Evolutionary conservation across 1,140 invertebrate species (phyloP).

Genomic region (Steinernema khuongi): DNA sequence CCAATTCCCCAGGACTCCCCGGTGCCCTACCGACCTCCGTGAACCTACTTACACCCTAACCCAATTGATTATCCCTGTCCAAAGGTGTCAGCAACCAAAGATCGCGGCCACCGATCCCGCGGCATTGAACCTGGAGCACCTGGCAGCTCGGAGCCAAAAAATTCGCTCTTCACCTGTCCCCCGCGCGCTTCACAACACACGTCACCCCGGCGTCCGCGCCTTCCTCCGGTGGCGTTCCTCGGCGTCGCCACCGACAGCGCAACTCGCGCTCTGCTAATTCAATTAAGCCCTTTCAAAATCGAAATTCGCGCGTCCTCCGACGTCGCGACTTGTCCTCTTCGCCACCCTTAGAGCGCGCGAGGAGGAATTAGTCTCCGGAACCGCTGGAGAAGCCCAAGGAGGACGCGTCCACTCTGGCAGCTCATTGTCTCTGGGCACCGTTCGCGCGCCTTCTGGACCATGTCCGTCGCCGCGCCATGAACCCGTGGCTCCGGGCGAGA

Average conservation of each 20-base stretch:
- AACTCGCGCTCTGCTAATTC: background rate
- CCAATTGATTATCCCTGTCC: too few species aligned
- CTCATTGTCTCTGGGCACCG: background rate
- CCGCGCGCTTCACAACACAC: constrained; percentile 21
- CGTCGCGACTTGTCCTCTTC: background rate
- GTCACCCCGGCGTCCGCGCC: background rate
- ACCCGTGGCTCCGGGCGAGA: background rate
- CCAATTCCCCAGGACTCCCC: too few species aligned
- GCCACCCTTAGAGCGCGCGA: too few species aligned
- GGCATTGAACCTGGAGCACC: background rate
- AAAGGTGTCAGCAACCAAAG: too few species aligned
- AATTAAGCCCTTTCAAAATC: constrained; percentile 17
- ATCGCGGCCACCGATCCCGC: background rate
- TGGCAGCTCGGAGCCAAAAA: background rate
- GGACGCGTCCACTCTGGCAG: background rate
- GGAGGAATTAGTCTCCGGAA: background rate
- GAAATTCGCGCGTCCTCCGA: constrained; percentile 2
- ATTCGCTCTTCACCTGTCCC: background rate
- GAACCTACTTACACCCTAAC: too few species aligned
- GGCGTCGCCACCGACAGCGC: background rate
- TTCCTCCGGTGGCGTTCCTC: background rate
- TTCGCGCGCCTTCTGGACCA: background rate
- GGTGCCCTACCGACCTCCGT: too few species aligned
- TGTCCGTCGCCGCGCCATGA: background rate
- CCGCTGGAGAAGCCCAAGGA: too few species aligned